Base-by-base conservation (phyloP, 2,113 vertebrate species). In the Coregonus clupeaformis region DNA sequence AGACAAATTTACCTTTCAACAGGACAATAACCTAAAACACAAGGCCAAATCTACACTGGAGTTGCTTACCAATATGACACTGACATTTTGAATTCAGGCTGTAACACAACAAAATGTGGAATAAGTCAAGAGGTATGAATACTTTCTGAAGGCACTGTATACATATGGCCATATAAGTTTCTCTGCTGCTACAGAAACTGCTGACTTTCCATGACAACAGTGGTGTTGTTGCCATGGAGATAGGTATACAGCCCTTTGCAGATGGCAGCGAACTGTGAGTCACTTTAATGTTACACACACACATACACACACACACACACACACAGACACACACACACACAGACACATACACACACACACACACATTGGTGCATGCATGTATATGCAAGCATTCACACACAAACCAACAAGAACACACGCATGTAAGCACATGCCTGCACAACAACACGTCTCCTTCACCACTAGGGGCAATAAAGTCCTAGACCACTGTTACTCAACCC, bases 161-260 rank as follows among this genome's bases (percentile, higher is more conserved):
- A 27, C 2, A n/a, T 27, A 27, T 27, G 27, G 86, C 92, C 92
- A 94, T 93, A 93, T 91, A 93, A 92, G 91, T 94, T 93, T 94
- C 93, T 95, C 93, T 4, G 93, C 95, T 94, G 91, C 95, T 91
- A 93, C 72, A 92, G 94, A 92, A 95, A 95, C 95, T 93, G 92
- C 94, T 95, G 95, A 93, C 94, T 95, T 95, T 95, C 94, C 93
- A 93, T 94, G 95, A 93, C 94, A 96, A 95, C 94, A 91, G 93
- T 93, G 93, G 91, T 91, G 90, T 88, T 80, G 92, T 94, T 94
- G 92, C 94, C 90, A 95, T 93, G 92, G 94, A 89, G 91, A 95
- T 89, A 80, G 90, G 82, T 94, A 95, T 83, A 87, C 80, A 93
- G 94, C 93, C 92, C 92, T 91, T 91, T 95, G 90, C 95, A 95